A percentile compares a stretch with the other conserved stretches of the same genome.
These are phyloP conservation scores for Euzetes globulus DNA, from an alignment of 2,888 invertebrate species.

Conservation along the genomic window DNA sequence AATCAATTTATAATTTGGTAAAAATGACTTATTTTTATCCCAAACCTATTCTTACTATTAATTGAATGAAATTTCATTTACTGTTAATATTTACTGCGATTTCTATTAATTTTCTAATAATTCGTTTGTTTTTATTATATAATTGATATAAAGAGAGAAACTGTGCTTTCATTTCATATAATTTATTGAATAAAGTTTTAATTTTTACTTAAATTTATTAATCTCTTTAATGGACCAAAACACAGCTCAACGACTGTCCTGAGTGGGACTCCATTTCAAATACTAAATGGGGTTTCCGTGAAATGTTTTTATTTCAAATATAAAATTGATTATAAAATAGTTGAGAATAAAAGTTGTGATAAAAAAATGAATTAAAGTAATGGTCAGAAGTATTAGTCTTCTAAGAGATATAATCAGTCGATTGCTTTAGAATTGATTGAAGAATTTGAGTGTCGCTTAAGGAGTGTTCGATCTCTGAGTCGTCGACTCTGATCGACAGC, in stretches of 20 bases:
- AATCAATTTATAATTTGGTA: not conserved
- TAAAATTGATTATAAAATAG: not conserved
- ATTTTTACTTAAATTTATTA: not conserved
- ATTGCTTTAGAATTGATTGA: conserved; percentile 1
- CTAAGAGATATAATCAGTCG: not conserved
- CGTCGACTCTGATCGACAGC: conserved; percentile 24
- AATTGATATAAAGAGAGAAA: not conserved
- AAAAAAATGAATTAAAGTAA: not conserved
- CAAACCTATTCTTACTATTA: not conserved
- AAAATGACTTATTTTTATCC: not conserved
- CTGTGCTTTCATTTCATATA: not conserved
- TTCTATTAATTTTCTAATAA: not conserved
- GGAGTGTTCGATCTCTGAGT: conserved; percentile 21
- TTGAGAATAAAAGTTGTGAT: not conserved
- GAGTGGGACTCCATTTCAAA: not conserved
- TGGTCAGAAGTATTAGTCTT: not conserved
- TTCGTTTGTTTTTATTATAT: not conserved
- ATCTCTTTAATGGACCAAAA: no score
- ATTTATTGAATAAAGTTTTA: not conserved
- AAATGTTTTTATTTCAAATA: not conserved
- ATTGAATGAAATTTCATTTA: not conserved
- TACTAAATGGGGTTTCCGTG: not conserved
- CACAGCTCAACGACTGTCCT: no score
- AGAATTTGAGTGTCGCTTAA: not conserved
- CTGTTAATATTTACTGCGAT: not conserved